A percentile compares a stretch with the other conserved stretches of the same genome.
These are phyloP conservation scores for Bombus pascuorum DNA, from an alignment of 1,140 invertebrate genomes.

Conservation along the genomic window DNA sequence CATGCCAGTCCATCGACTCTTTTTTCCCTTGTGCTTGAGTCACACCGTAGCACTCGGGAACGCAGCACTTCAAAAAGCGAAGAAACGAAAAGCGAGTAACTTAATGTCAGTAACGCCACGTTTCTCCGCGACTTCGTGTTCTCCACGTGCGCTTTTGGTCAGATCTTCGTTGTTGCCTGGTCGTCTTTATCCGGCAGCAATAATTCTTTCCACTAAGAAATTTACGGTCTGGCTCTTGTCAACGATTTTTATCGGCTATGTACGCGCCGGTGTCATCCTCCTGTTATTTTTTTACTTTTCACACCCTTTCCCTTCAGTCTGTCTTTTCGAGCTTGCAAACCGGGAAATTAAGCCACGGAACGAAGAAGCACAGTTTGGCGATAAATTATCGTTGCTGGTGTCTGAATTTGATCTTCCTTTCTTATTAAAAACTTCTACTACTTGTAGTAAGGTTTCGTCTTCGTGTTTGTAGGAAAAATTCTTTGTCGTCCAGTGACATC, in stretches of 20 bases:
- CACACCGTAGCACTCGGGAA: conserved; percentile 6
- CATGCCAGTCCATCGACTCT: not conserved
- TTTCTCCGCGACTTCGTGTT: conserved; percentile 10
- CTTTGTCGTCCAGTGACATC: not conserved
- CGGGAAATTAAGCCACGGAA: not conserved
- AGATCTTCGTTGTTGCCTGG: conserved; percentile 11
- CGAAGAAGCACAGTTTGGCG: not conserved
- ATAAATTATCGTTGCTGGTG: conserved; percentile 17
- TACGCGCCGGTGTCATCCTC: not conserved
- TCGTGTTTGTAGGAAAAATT: too few species aligned
- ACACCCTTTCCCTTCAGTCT: not conserved
- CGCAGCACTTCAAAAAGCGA: conserved; percentile 20
- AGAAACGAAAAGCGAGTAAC: conserved; percentile 3
- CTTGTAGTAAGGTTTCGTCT: not conserved
- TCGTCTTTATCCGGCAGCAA: conserved; percentile 26
- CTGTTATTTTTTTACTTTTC: not conserved
- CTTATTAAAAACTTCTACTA: not conserved
- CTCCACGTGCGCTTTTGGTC: conserved; percentile 25
- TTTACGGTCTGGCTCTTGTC: conserved; percentile 37
- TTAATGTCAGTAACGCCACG: conserved; percentile 40
- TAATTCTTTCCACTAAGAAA: conserved; percentile 44
- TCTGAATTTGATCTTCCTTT: not conserved
- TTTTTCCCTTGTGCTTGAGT: conserved; percentile 18
- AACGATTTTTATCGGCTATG: conserved; percentile 42
- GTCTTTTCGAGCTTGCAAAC: conserved; percentile 2